Conservation (phyloP, 2,797 vertebrate species). For the Sebastes cheni region DNA sequence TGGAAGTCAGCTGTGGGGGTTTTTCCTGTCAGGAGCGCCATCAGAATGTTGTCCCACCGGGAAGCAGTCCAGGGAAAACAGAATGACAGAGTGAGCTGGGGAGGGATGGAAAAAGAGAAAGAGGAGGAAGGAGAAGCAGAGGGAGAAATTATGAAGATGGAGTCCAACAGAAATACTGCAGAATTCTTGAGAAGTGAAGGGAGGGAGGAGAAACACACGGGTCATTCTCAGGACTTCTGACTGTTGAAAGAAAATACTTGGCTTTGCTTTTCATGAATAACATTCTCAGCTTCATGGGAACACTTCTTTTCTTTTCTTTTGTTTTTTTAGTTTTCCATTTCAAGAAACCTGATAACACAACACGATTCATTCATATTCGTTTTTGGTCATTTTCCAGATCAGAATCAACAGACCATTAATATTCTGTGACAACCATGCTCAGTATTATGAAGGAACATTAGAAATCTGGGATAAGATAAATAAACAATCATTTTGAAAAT, state of each 20-base stretch:
- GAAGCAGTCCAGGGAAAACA: constrained; percentile 67
- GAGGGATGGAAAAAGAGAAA: constrained; percentile 39
- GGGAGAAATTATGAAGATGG: constrained; percentile 38
- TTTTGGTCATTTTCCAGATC: neutral
- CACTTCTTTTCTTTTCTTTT: neutral
- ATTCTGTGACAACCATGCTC: neutral
- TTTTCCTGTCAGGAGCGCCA: constrained; percentile 53
- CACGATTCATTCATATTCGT: neutral
- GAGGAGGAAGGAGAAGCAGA: neutral
- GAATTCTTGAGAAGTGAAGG: constrained; percentile 7
- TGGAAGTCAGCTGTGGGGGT: constrained; percentile 68
- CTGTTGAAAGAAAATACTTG: neutral
- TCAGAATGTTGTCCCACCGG: constrained; percentile 57
- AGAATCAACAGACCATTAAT: neutral
- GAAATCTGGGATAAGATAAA: neutral
- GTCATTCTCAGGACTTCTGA: constrained; percentile 25
- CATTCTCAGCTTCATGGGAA: neutral
- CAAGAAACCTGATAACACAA: neutral
- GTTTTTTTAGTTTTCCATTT: neutral
- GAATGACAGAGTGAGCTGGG: constrained; percentile 43
- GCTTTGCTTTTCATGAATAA: neutral
- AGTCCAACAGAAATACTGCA: constrained; percentile 63
- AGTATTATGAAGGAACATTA: neutral
- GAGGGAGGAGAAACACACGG: neutral
- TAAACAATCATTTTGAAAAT: neutral